Conservation (phyloP, 1,140 invertebrate species). For the Lucilia cuprina region DNA sequence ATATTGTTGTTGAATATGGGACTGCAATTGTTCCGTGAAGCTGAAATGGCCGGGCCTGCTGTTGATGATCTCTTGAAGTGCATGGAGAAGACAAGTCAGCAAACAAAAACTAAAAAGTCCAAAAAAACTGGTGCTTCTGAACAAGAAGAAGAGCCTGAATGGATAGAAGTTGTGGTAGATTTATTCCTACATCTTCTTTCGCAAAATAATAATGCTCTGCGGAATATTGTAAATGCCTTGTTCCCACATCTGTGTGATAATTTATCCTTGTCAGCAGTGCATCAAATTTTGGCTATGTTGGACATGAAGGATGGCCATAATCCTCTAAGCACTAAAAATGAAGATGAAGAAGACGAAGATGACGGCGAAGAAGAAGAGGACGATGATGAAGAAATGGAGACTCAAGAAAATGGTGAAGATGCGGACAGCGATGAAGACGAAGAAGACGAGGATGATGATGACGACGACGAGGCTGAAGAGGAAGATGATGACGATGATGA, state of each 20-base stretch:
- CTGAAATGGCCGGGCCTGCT: slow-evolving; percentile 71
- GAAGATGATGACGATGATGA: slow-evolving; percentile 64
- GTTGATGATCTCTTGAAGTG: slow-evolving; percentile 75
- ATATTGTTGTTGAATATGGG: slow-evolving; percentile 74
- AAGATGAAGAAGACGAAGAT: slow-evolving; percentile 60
- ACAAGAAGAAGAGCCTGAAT: slow-evolving; percentile 69
- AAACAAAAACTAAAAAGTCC: slow-evolving; percentile 58
- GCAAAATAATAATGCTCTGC: slow-evolving; percentile 71
- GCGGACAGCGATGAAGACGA: slow-evolving; percentile 59
- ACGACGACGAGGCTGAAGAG: slow-evolving; percentile 56
- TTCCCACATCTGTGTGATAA: slow-evolving; percentile 76
- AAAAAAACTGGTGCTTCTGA: slow-evolving; percentile 37
- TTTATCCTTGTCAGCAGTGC: slow-evolving; percentile 71
- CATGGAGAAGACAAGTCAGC: slow-evolving; percentile 69
- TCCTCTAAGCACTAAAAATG: slow-evolving; percentile 66
- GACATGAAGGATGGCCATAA: slow-evolving; percentile 72
- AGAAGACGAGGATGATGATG: slow-evolving; percentile 55
- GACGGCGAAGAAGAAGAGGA: slow-evolving; percentile 55
- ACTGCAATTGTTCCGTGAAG: slow-evolving; percentile 74
- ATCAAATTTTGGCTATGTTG: slow-evolving; percentile 77
- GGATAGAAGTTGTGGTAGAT: slow-evolving; percentile 82
- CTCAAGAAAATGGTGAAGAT: slow-evolving; percentile 45
- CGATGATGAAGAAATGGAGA: slow-evolving; percentile 55
- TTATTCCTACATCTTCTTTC: slow-evolving; percentile 77
- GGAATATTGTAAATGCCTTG: slow-evolving; percentile 73